Conservation (phyloP, 1,140 invertebrate genomes). For the Eurosta solidaginis region DNA sequence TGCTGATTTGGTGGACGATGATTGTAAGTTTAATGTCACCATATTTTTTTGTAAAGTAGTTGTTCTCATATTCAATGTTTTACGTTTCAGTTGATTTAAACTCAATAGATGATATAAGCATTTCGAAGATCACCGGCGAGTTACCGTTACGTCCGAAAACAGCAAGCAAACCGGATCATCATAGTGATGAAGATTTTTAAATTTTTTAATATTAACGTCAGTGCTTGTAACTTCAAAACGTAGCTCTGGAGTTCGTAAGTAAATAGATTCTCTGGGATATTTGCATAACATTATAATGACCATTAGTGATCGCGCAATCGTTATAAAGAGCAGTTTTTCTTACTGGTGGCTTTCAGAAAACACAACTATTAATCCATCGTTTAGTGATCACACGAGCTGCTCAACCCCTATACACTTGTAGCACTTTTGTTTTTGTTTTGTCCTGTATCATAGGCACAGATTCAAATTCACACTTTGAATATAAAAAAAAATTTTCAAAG, state of each 20-base stretch:
- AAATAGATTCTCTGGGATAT: not conserved
- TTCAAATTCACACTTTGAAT: too few species aligned
- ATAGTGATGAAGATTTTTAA: conserved; percentile 58
- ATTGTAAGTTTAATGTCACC: conserved; percentile 50
- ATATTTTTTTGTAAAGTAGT: not conserved
- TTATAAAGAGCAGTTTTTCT: too few species aligned
- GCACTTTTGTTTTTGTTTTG: too few species aligned
- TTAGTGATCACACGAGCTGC: too few species aligned
- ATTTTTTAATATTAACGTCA: too few species aligned
- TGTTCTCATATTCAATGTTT: not conserved
- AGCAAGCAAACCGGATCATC: conserved; percentile 49
- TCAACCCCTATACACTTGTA: too few species aligned
- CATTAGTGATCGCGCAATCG: too few species aligned
- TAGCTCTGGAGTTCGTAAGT: not conserved
- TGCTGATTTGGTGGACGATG: conserved; percentile 41
- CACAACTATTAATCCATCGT: too few species aligned
- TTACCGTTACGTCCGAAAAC: conserved; percentile 50
- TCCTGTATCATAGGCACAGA: too few species aligned
- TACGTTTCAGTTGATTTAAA: conserved; percentile 47
- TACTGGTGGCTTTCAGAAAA: too few species aligned
- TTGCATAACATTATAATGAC: too few species aligned
- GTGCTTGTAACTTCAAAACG: not conserved
- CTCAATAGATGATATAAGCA: conserved; percentile 56
- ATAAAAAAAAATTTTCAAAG: too few species aligned
- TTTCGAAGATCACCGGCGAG: conserved; percentile 56